Percentiles rank a stretch among this genome's conserved stretches.
Conservation (phyloP, 2,113 vertebrate genomes). For the Pyrgilauda ruficollis region DNA sequence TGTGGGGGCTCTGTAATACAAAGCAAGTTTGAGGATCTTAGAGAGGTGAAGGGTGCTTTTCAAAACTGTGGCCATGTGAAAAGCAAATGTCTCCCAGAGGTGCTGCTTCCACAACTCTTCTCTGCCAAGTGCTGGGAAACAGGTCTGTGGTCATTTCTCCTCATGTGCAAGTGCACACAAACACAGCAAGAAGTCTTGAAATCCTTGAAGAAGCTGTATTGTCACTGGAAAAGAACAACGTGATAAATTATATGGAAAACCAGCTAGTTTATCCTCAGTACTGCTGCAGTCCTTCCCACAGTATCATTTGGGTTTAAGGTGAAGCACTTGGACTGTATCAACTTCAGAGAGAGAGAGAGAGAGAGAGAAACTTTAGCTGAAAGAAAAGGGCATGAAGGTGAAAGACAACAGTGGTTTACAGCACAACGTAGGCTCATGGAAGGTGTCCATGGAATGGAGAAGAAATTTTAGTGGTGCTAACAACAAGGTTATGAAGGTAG, state of each 20-base stretch:
- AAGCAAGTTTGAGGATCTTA: neutral
- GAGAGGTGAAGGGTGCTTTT: neutral
- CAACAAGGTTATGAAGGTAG: neutral
- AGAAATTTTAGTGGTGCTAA: neutral
- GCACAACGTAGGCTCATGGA: rapidly evolving
- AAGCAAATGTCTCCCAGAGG: neutral
- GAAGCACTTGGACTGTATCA: neutral
- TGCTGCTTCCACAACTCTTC: neutral
- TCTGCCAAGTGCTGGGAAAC: neutral
- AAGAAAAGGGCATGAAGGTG: neutral
- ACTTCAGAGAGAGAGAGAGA: neutral
- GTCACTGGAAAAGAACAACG: neutral
- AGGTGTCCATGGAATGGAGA: neutral
- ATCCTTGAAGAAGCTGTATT: neutral
- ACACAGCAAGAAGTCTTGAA: neutral
- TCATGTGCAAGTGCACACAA: neutral
- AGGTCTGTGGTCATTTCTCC: neutral
- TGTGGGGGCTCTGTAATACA: neutral
- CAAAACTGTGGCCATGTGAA: neutral
- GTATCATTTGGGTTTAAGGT: neutral
- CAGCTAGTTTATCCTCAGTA: neutral
- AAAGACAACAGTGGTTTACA: neutral
- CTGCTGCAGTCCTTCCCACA: neutral
- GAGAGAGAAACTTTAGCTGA: neutral
- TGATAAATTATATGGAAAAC: neutral